Percentiles rank a stretch among this genome's conserved stretches.
Conservation (phyloP, 2,797 vertebrate species). For the Bovichtus diacanthus region DNA sequence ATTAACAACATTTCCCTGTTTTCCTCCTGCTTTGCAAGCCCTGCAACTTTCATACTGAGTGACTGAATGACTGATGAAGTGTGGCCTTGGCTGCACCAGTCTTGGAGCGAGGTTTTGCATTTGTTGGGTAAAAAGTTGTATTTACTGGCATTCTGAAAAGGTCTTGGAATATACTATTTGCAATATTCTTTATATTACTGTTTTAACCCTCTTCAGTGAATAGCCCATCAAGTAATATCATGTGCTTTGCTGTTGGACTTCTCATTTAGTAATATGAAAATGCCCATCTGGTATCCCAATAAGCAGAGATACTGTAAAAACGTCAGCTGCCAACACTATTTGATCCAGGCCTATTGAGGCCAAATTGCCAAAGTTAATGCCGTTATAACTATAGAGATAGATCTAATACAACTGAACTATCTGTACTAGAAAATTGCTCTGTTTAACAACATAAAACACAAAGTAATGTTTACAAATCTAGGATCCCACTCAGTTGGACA, state of each 20-base stretch:
- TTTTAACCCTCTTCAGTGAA: not conserved
- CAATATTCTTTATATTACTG: not conserved
- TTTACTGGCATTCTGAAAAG: too few relatives aligned
- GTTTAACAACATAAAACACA: slow-evolving; percentile 8
- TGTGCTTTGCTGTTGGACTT: not conserved
- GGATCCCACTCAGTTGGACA: slow-evolving; percentile 24
- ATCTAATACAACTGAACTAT: slow-evolving; percentile 4
- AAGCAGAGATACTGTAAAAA: not conserved
- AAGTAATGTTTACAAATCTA: slow-evolving; percentile 34
- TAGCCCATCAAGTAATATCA: not conserved
- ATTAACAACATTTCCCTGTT: slow-evolving; percentile 57
- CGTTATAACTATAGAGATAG: not conserved
- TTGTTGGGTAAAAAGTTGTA: not conserved
- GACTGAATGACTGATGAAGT: slow-evolving; percentile 31
- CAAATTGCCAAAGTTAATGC: not conserved
- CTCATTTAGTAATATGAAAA: slow-evolving; percentile 1
- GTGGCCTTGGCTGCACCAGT: slow-evolving; percentile 1
- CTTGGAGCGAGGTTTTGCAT: slow-evolving; percentile 2
- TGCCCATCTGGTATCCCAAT: not conserved
- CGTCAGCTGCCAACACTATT: not conserved
- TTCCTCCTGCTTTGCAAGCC: slow-evolving; percentile 38
- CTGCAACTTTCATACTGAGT: slow-evolving; percentile 29
- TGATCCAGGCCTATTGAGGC: not conserved
- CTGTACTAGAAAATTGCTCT: slow-evolving; percentile 11
- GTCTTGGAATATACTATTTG: too few relatives aligned